Conservation (phyloP, 2,797 vertebrate genomes). For the Molothrus ater region DNA sequence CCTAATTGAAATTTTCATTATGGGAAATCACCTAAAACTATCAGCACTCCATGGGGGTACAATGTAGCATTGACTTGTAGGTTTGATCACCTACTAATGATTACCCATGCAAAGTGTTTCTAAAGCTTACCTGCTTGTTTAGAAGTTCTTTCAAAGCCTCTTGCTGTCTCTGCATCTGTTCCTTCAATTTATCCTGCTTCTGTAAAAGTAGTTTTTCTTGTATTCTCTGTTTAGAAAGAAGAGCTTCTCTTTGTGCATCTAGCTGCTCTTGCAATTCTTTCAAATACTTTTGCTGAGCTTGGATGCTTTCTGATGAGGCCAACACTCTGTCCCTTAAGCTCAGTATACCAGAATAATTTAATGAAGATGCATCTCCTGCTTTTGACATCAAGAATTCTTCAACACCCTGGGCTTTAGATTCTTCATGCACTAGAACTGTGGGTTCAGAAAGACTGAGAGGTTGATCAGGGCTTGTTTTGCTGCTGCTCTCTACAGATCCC, state of each 20-base stretch:
- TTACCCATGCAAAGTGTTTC: neutral
- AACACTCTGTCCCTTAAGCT: conserved; percentile 58
- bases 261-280: conserved; percentile 68
- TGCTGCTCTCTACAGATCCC: neutral
- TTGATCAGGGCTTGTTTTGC: conserved; percentile 15
- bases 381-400: neutral
- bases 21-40: neutral
- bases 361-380: neutral
- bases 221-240: conserved; percentile 63
- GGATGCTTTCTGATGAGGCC: conserved; percentile 66
- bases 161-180: conserved; percentile 77
- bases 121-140: conserved; percentile 71
- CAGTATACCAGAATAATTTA: conserved; percentile 16
- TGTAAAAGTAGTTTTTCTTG: conserved; percentile 65
- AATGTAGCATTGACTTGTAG: neutral
- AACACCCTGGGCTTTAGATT: neutral
- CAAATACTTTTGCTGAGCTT: conserved; percentile 71
- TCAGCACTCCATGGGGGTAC: neutral
- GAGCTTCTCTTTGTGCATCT: conserved; percentile 56
- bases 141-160: conserved; percentile 78
- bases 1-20: neutral
- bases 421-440: neutral
- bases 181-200: conserved; percentile 59
- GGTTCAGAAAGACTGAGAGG: neutral
- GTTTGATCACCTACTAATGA: neutral